Base-by-base conservation (phyloP, 2,888 invertebrate species). In the Aproaerema taeniolella region DNA sequence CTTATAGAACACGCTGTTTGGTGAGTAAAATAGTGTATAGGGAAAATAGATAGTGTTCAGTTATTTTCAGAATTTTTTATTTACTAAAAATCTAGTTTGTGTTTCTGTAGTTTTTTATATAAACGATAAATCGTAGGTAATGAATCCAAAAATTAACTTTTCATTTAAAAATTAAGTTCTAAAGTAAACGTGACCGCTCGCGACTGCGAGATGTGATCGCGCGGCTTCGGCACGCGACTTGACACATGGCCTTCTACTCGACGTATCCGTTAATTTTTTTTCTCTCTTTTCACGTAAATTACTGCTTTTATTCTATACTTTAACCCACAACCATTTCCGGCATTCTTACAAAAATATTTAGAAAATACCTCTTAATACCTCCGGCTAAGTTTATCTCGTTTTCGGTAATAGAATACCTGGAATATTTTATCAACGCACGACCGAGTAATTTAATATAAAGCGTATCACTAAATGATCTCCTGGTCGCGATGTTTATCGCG, bases 361-460 rank as follows among this genome's bases (percentile, higher is more conserved):
- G n/a, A 60, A 59, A 57, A 55, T 61, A 65, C 61, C 58, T 70
- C 66, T 67, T 67, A 65, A 71, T 79, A 75, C 73, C 74, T 67
- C 73, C 71, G 67, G 73, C 72, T 62, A 59, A 54, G 76, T 71
- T 78, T 81, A 81, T 79, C 74, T 81, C 62, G 67, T 75, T 85
- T 83, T 80, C 61, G 82, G 85, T 85, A 86, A 86, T 82, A 81
- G 83, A 82, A 85, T 83, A 85, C 81, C 64, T 59, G 58, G 76
- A 78, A 80, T 81, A 82, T 83, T 81, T 82, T 81, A 85, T 81
- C 85, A 81, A 78, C 74, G 74, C 85, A 85, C 82, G 85, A 82
- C 83, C 83, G 75, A 82, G 85, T 86, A 86, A 86, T 86, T 85
- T 86, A 86, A 86, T 85, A 85, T 85, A 85, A 85, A 85, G 74